Conservation (phyloP, 2,888 invertebrate genomes). For the Papilio protenor region DNA sequence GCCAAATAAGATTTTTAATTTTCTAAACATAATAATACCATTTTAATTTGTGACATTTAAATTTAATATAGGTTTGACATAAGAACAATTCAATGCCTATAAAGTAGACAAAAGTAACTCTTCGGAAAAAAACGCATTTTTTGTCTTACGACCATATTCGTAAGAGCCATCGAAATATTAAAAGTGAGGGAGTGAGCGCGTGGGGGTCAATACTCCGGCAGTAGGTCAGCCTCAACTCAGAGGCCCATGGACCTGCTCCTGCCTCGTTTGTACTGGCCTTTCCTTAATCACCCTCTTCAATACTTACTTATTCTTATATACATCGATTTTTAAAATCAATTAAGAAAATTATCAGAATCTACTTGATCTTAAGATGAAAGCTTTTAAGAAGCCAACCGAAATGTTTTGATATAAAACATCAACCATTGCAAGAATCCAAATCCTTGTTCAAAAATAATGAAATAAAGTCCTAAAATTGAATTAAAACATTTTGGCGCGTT, state of each 20-base stretch:
- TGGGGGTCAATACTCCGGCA: conserved; percentile 65
- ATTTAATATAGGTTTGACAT: not conserved
- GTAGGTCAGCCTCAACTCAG: conserved; percentile 69
- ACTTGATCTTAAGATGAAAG: not conserved
- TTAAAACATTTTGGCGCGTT: not conserved
- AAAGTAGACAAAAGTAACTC: not conserved
- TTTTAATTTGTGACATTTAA: not conserved
- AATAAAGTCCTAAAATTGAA: not conserved
- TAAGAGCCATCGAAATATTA: conserved; percentile 44
- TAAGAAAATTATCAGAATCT: not conserved
- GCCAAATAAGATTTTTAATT: not conserved
- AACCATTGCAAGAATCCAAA: too few species aligned
- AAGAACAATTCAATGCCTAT: not conserved
- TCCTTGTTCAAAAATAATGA: too few species aligned
- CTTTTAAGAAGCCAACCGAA: not conserved
- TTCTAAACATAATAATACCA: not conserved
- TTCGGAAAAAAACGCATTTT: not conserved
- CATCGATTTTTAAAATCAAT: not conserved
- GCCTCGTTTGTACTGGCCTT: conserved; percentile 51
- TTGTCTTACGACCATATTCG: not conserved
- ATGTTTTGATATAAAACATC: not conserved
- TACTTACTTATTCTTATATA: conserved; percentile 6
- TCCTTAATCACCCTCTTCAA: conserved; percentile 46
- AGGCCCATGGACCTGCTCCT: conserved; percentile 60
- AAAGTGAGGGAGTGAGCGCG: conserved; percentile 52